Evolutionary conservation across 1,140 invertebrate genomes (phyloP), one percentile per base, ranked within the genome.

Genomic region (Venustaconcha ellipsiformis): DNA sequence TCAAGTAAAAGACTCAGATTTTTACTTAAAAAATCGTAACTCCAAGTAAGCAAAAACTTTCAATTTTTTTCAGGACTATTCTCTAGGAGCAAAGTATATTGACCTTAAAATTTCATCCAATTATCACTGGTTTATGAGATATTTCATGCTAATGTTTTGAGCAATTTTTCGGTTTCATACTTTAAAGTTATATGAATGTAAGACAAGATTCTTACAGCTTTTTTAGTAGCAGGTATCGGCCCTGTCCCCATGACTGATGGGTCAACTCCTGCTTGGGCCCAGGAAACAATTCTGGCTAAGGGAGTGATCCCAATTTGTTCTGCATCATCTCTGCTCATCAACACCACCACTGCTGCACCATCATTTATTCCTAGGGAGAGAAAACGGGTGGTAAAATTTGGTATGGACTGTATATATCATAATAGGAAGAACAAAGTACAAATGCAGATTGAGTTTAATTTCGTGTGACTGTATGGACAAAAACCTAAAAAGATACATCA

Each of bases 341-440:
- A 83, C 63, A 96, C 90, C 13, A 97, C 89, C 55, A 93, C 94
- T 55, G 96, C 95, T 59, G 96, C 95, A 18, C 96, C 95, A 90
- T 97, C 96, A 89, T 96, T 96, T 58, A 96, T 91, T 62, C 95
- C 88, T 89, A 67, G 12, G 80, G 59, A 23, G 14, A 68, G n/a
- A 69, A 67, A 23, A 30, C 23, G 14, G 23, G 8, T 55, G 17
- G n/a, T 26, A 75, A 8, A 14, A 64, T 23, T 20, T 64, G 60
- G 4, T 18, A 62, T 12, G 18, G 18, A 62, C 18, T 12, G 8
- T n/a, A n/a, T n/a, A 23, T 11, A 62, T 62, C 14, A 62, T 14
- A n/a, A 14, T 62, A 62, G 18, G 13, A n/a, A n/a, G 18, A 23
- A 62, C 11, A 5, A n/a, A 62, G 23, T n/a, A 67, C 26, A 15